These are phyloP conservation scores for Drosophila paracracens DNA, from an alignment of 2,888 invertebrate species.

Conservation along the genomic window DNA sequence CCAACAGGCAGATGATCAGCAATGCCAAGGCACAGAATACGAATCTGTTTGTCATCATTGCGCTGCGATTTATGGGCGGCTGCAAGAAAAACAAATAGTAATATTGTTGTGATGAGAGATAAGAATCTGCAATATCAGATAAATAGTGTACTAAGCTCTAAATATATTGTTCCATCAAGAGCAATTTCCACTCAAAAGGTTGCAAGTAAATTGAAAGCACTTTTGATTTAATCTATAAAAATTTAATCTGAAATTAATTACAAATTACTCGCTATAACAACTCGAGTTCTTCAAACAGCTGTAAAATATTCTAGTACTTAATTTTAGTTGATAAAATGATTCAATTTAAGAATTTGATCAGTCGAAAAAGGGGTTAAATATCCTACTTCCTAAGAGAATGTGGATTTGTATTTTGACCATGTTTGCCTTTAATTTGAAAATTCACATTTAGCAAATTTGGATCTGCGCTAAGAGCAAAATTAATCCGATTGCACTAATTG, in stretches of 20 bases:
- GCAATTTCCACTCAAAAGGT: background rate
- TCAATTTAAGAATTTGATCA: background rate
- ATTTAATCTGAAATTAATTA: background rate
- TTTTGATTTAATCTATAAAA: background rate
- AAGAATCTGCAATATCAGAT: background rate
- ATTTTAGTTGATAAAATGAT: background rate
- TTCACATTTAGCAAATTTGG: background rate
- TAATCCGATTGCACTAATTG: background rate
- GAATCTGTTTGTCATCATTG: conserved; percentile 81
- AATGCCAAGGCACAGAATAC: conserved; percentile 77
- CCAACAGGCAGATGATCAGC: conserved; percentile 78
- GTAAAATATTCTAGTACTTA: background rate
- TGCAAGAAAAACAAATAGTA: conserved; percentile 34
- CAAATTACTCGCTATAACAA: background rate
- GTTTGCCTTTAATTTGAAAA: background rate
- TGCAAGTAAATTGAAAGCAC: background rate
- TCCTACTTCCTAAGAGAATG: background rate
- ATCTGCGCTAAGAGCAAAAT: conserved; percentile 7
- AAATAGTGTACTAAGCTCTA: background rate
- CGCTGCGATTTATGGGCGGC: conserved; percentile 50
- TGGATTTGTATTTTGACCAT: background rate
- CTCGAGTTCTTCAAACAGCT: background rate
- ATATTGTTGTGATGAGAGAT: background rate
- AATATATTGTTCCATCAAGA: background rate
- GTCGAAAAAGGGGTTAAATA: background rate